Percentiles rank a stretch among this genome's conserved stretches.
These are phyloP conservation scores for Myodes glareolus DNA, from an alignment of 2,113 vertebrate genomes.

Conservation along the genomic window DNA sequence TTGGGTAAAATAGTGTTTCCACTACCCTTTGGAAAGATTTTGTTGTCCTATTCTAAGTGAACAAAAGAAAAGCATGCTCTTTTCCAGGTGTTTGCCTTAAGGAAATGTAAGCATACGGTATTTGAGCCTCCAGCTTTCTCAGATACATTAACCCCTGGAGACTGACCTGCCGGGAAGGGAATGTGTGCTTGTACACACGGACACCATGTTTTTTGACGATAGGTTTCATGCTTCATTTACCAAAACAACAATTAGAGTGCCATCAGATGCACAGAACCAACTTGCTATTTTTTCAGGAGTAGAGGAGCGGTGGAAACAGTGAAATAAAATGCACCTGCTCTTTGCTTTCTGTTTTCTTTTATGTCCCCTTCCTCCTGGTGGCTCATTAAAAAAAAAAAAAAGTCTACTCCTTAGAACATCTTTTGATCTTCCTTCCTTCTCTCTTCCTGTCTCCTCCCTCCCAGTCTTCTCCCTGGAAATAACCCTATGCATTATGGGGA, in stretches of 20 bases:
- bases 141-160: conserved; percentile 30
- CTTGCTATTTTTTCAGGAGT: conserved; percentile 72
- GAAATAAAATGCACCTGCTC: accelerated
- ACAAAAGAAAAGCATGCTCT: neutral
- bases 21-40: neutral
- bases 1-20: neutral
- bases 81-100: neutral
- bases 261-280: conserved; percentile 57
- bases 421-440: conserved; percentile 29
- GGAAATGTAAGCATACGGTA: neutral
- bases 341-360: neutral
- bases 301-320: conserved; percentile 23
- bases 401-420: neutral
- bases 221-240: conserved; percentile 81
- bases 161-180: conserved; percentile 60
- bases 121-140: neutral
- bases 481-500: neutral
- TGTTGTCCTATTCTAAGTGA: neutral
- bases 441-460: conserved; percentile 1
- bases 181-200: neutral
- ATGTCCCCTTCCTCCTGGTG: neutral
- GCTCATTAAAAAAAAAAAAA: neutral
- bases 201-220: conserved; percentile 74
- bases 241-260: conserved; percentile 79
- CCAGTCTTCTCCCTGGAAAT: conserved; percentile 24